Conservation (phyloP, 2,888 invertebrate species). For the Drosophila algonquin region DNA sequence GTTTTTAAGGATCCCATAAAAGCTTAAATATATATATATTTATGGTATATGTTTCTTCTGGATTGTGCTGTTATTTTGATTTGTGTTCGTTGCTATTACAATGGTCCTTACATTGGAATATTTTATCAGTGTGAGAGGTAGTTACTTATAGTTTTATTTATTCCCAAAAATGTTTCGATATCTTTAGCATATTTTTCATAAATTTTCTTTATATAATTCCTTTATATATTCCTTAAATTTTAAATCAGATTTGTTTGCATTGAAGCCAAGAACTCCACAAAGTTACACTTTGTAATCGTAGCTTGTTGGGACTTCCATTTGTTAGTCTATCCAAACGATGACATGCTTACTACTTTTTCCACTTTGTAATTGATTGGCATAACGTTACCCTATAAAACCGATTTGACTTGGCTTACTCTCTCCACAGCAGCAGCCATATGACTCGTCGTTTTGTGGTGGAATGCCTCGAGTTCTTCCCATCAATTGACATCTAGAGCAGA, state of each 20-base stretch:
- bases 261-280: too few relatives aligned
- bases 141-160: too few relatives aligned
- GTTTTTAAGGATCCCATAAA: background rate
- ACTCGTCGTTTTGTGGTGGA: slow-evolving; percentile 16
- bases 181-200: too few relatives aligned
- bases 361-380: slow-evolving; percentile 29
- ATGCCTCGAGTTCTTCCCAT: slow-evolving; percentile 24
- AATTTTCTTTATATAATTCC: too few relatives aligned
- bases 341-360: background rate
- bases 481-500: slow-evolving; percentile 47
- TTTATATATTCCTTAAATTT: too few relatives aligned
- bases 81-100: background rate
- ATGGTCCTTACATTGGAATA: background rate
- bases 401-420: slow-evolving; percentile 18
- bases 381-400: background rate
- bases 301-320: slow-evolving; percentile 3
- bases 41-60: background rate
- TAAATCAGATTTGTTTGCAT: too few relatives aligned
- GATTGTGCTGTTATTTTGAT: background rate
- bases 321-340: background rate
- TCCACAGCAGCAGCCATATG: slow-evolving; percentile 36
- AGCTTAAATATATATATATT: background rate
- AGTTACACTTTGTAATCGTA: background rate
- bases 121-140: too few relatives aligned
- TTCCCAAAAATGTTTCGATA: too few relatives aligned